A percentile compares a stretch with the other conserved stretches of the same genome.
These are phyloP conservation scores for Cotesia congregata DNA, from an alignment of 2,888 invertebrate species.

Conservation along the genomic window DNA sequence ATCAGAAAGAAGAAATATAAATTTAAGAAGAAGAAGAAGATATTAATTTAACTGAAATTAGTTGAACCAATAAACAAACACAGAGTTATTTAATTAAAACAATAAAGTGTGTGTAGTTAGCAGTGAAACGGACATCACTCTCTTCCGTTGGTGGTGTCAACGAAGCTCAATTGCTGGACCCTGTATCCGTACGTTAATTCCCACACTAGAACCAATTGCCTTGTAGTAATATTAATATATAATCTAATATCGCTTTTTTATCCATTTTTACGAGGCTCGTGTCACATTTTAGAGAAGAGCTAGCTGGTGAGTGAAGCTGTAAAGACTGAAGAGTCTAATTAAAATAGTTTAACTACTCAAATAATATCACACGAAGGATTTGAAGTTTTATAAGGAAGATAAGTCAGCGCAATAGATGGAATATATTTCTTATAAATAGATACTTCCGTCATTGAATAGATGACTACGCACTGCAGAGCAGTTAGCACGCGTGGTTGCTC, in stretches of 20 bases:
- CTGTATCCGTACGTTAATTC: constrained; percentile 45
- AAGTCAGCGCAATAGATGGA: constrained; percentile 34
- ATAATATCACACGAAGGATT: too few relatives aligned
- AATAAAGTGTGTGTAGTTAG: constrained; percentile 3
- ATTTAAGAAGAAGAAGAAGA: not conserved
- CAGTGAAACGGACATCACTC: not conserved
- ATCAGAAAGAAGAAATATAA: not conserved
- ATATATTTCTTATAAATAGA: constrained; percentile 57
- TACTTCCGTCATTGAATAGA: constrained; percentile 54
- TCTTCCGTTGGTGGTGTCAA: constrained; percentile 8
- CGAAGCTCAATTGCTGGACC: constrained; percentile 26
- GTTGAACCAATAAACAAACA: not conserved
- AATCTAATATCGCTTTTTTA: not conserved
- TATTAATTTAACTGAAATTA: not conserved
- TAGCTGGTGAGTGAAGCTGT: not conserved
- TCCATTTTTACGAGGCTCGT: constrained; percentile 9
- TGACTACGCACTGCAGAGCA: constrained; percentile 44
- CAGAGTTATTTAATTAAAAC: not conserved
- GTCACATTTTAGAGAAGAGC: constrained; percentile 23
- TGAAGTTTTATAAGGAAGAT: not conserved
- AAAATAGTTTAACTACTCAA: too few relatives aligned
- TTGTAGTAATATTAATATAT: not conserved
- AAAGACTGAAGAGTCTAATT: too few relatives aligned
- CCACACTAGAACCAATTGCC: constrained; percentile 49
- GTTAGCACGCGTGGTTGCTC: constrained; percentile 28